Conservation (phyloP, 2,888 invertebrate genomes). For the Cephus runcator region DNA sequence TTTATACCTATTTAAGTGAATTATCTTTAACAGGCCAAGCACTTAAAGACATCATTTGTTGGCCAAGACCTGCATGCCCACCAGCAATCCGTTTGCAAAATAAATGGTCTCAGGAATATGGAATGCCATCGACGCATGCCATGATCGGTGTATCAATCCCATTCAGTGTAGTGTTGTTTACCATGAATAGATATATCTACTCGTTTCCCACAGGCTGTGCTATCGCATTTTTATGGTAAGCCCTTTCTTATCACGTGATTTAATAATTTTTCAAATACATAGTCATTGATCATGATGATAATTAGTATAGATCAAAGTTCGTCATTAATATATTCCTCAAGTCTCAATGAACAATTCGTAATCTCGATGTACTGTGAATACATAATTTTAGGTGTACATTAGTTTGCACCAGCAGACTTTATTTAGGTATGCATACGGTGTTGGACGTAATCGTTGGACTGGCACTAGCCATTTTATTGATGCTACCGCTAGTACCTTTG, state of each 20-base stretch:
- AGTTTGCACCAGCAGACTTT: constrained; percentile 86
- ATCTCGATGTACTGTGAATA: not conserved
- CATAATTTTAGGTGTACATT: constrained; percentile 71
- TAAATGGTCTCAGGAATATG: constrained; percentile 92
- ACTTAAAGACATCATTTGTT: constrained; percentile 86
- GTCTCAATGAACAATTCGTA: not conserved
- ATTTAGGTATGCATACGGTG: constrained; percentile 94
- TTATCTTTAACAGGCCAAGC: constrained; percentile 75
- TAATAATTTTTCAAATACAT: not conserved
- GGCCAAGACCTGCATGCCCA: constrained; percentile 85
- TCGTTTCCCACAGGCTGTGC: constrained; percentile 70
- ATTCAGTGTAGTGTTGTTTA: constrained; percentile 84
- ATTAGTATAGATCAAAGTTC: not conserved
- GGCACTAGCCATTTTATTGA: constrained; percentile 73
- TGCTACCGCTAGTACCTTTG: constrained; percentile 79
- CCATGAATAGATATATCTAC: constrained; percentile 83
- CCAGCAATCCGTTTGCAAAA: constrained; percentile 86
- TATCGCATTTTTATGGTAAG: constrained; percentile 72
- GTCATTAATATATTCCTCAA: not conserved
- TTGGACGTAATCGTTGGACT: constrained; percentile 87
- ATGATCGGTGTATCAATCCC: constrained; percentile 92
- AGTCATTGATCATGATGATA: not conserved
- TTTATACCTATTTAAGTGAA: not conserved
- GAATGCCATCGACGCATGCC: constrained; percentile 95
- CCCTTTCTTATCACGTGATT: not conserved